Evolutionary conservation across 2,113 vertebrate species (phyloP), one percentile per base, ranked within the genome.

Genomic region (Channa argus): DNA sequence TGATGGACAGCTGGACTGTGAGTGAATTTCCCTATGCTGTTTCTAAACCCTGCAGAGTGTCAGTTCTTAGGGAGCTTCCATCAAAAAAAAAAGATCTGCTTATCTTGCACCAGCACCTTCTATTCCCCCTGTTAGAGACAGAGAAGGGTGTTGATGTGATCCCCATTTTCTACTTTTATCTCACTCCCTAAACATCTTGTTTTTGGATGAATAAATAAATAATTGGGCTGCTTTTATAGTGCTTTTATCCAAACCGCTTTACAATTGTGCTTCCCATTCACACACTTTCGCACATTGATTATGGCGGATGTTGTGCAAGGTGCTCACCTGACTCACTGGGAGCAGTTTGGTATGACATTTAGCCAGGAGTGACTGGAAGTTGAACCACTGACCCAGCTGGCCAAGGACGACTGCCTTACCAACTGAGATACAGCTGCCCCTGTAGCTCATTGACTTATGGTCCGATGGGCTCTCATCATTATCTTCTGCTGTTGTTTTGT

Each of bases 11-110:
- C 34, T 8, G 13, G 55, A 74, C 36, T 71, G 45, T 77, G 10
- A 56, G 49, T 1, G 39, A 66, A 50, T 53, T 10, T 34, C 39
- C 63, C 62, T 66, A 12, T 5, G 6, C 24, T 64, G 44, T 54
- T 52, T 59, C 73, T 52, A 44, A 55, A 63, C 36, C 64, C 41
- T 9, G 37, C 60, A 54, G 63, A 50, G 68, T 39, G 55, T 76
- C 59, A n/a, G 14, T 69, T 78, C 65, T 67, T 45, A 15, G 70
- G 61, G 64, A 60, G 74, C 77, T 73, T 45, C 65, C 34, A 53
- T 81, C 73, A 72, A 55, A 77, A 62, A 71, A 72, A 85, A 38
- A 76, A 69, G 72, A 77, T 79, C 63, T 59, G 47, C 80, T 85
- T 80, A 80, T 87, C 69, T 74, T 77, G 51, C 39, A 33, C 74